Percentiles rank a stretch among this genome's conserved stretches.
phyloP scores from a whole-genome alignment of 2,797 vertebrate genomes.

The Limnodromus scolopaceus region DNA sequence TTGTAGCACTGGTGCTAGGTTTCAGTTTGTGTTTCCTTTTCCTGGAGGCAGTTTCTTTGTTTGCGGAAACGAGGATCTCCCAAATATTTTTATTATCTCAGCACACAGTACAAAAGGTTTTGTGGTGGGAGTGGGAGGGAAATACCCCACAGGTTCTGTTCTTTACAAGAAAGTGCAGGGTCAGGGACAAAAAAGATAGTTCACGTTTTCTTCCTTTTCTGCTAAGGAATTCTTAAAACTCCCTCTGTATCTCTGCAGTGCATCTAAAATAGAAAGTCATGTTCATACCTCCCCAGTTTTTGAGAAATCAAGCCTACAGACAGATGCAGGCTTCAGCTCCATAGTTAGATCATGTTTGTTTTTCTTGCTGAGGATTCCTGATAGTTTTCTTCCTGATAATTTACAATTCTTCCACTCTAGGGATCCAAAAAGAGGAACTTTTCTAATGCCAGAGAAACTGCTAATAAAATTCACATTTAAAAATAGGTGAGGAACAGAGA shows the following conservation, averaged over 20 bases:
- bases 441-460: neutral
- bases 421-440: neutral
- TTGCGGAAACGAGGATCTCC: neutral
- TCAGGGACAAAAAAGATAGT: neutral
- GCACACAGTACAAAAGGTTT: neutral
- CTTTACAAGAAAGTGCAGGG: neutral
- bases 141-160: neutral
- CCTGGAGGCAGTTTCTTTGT: neutral
- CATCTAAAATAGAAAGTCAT: neutral
- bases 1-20: rapidly evolving
- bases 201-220: neutral
- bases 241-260: neutral
- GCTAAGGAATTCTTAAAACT: neutral
- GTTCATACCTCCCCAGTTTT: neutral
- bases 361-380: neutral
- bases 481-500: neutral
- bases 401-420: neutral
- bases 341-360: neutral
- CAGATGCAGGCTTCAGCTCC: neutral
- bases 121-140: neutral
- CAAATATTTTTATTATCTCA: neutral
- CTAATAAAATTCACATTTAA: neutral
- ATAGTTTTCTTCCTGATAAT: neutral
- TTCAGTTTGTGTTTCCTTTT: neutral
- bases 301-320: neutral